These are phyloP conservation scores for Chelon auratus DNA, from an alignment of 2,797 vertebrate genomes.

Conservation along the genomic window DNA sequence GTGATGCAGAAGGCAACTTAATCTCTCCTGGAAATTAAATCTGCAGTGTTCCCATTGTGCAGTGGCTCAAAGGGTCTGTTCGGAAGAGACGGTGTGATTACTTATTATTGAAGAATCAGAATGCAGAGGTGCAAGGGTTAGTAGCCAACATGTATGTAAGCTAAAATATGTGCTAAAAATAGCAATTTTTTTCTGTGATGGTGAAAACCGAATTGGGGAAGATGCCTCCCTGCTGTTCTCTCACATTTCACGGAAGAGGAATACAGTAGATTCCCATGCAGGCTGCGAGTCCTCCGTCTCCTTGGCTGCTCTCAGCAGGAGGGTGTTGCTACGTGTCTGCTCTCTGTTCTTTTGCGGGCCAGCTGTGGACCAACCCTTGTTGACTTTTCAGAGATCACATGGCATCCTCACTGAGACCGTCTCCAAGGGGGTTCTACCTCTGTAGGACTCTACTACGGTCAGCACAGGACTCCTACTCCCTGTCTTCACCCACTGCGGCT, in stretches of 20 bases:
- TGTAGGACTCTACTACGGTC: constrained; percentile 72
- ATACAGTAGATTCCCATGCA: constrained; percentile 51
- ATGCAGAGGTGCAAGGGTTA: constrained; percentile 8
- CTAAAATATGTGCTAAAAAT: constrained; percentile 27
- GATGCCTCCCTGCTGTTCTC: constrained; percentile 37
- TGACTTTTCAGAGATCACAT: constrained; percentile 88
- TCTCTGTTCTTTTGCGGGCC: constrained; percentile 78
- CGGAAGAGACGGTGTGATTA: constrained; percentile 18
- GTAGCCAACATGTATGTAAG: constrained; percentile 20
- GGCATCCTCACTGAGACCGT: constrained; percentile 75
- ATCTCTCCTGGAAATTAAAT: constrained; percentile 76
- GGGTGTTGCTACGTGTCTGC: constrained; percentile 80
- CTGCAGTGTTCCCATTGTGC: constrained; percentile 53
- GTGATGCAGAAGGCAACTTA: constrained; percentile 74
- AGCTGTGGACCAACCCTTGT: constrained; percentile 84
- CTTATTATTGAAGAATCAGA: constrained; percentile 24
- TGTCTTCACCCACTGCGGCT: constrained; percentile 22
- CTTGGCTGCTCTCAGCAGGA: constrained; percentile 77
- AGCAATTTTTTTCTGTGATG: constrained; percentile 21
- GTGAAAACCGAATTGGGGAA: constrained; percentile 17
- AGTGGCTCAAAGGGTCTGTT: constrained; percentile 36
- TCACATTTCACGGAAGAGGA: constrained; percentile 38
- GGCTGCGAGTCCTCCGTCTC: constrained; percentile 53
- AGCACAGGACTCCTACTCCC: constrained; percentile 63
- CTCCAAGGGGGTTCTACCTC: constrained; percentile 62